These are phyloP conservation scores for Caradrina kadenii DNA, from an alignment of 2,888 invertebrate genomes.

Conservation along the genomic window DNA sequence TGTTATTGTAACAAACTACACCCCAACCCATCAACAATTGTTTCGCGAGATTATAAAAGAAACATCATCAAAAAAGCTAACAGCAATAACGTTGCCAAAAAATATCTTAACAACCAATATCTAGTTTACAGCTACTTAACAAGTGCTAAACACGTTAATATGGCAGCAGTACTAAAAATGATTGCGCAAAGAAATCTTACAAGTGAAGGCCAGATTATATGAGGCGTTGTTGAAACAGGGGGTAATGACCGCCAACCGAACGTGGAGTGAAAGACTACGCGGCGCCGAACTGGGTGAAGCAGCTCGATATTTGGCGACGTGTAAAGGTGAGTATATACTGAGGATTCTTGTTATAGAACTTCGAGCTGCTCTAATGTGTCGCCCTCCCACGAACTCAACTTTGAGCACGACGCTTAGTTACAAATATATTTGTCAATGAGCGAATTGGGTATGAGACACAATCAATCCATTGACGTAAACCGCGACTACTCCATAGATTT, in stretches of 20 bases:
- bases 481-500: no score
- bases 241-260: slow-evolving; percentile 53
- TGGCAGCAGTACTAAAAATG: slow-evolving; percentile 43
- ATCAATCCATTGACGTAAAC: no score
- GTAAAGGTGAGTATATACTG: slow-evolving; percentile 2
- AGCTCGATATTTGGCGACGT: slow-evolving; percentile 30
- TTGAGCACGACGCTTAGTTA: no score
- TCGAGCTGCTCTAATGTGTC: no score
- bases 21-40: no score
- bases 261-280: slow-evolving; percentile 45
- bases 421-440: no score
- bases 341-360: no score
- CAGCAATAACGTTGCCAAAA: background rate
- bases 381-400: no score
- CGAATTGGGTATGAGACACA: background rate
- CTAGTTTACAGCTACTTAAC: slow-evolving; percentile 43
- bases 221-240: slow-evolving; percentile 49
- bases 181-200: slow-evolving; percentile 53
- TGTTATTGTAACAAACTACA: no score
- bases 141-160: slow-evolving; percentile 41
- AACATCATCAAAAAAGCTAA: slow-evolving; percentile 1
- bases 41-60: background rate
- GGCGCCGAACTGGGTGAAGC: slow-evolving; percentile 50
- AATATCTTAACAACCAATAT: slow-evolving; percentile 9
- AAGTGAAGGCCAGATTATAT: slow-evolving; percentile 60